Evolutionary conservation across 2,797 vertebrate species (phyloP).

Genomic region (Trachops cirrhosus): DNA sequence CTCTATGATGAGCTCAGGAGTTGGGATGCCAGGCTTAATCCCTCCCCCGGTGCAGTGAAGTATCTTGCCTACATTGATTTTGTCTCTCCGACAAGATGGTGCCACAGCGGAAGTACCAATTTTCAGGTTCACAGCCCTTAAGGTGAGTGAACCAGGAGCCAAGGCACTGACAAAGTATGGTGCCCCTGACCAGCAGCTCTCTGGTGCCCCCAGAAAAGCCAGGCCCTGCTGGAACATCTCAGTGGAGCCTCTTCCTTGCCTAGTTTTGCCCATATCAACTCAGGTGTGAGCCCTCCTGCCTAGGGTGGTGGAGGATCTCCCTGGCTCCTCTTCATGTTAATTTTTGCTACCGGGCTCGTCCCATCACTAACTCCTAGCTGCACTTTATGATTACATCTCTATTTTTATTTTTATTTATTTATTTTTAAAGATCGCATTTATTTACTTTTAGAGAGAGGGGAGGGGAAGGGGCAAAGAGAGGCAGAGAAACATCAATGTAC

Average conservation of each 20-base stretch:
- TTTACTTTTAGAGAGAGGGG: background rate
- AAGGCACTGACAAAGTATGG: background rate
- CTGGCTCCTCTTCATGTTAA: background rate
- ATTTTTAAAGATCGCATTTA: background rate
- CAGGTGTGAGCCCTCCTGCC: background rate
- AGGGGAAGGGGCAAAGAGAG: background rate
- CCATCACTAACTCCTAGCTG: background rate
- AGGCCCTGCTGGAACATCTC: background rate
- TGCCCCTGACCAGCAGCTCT: background rate
- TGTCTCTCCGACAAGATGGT: background rate
- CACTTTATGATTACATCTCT: background rate
- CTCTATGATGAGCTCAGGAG: background rate
- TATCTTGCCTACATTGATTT: background rate
- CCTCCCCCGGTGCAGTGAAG: background rate
- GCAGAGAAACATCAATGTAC: background rate
- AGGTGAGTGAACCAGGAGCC: background rate
- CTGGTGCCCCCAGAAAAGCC: background rate
- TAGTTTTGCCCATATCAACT: background rate
- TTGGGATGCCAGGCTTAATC: background rate
- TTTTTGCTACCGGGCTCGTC: background rate
- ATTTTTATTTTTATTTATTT: background rate
- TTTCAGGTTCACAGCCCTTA: background rate
- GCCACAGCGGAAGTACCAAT: background rate
- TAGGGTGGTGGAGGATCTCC: background rate
- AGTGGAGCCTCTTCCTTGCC: background rate